phyloP scores from a whole-genome alignment of 2,888 invertebrate species.

The Amphipoea oculea region DNA sequence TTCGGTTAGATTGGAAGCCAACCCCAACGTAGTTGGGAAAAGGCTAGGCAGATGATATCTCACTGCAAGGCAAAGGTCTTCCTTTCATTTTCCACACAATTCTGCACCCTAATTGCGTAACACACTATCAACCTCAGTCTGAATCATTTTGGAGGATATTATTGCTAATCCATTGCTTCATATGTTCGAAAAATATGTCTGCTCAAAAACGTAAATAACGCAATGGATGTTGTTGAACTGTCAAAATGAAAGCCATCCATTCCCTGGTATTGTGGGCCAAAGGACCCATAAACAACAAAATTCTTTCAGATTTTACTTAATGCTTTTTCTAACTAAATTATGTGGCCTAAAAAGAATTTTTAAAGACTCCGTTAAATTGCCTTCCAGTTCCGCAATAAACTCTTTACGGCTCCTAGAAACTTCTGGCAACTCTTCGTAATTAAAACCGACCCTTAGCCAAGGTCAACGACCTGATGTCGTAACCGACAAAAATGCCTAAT shows the following conservation, averaged over 20 bases:
- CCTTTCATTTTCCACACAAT: not conserved
- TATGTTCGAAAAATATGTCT: no score
- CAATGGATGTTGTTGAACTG: no score
- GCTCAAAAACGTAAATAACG: no score
- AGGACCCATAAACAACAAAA: not conserved
- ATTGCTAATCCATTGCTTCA: no score
- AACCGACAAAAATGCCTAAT: slow-evolving; percentile 39
- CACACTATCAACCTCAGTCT: no score
- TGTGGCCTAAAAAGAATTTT: not conserved
- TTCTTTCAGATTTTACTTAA: not conserved
- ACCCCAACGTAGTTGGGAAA: no score
- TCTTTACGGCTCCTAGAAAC: slow-evolving; percentile 11
- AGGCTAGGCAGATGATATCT: no score
- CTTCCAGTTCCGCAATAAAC: slow-evolving; percentile 11
- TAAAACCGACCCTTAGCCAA: slow-evolving; percentile 17
- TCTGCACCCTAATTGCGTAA: not conserved
- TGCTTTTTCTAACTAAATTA: not conserved
- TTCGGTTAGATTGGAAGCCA: no score
- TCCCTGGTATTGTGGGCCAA: no score
- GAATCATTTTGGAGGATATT: no score
- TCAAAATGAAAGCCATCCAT: no score
- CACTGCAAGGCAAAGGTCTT: no score
- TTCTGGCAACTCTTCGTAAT: slow-evolving; percentile 38
- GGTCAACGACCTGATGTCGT: slow-evolving; percentile 37
- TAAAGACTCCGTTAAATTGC: slow-evolving; percentile 10